Evolutionary conservation across 1,140 invertebrate species (phyloP).

Genomic region (Melanaphis sacchari): DNA sequence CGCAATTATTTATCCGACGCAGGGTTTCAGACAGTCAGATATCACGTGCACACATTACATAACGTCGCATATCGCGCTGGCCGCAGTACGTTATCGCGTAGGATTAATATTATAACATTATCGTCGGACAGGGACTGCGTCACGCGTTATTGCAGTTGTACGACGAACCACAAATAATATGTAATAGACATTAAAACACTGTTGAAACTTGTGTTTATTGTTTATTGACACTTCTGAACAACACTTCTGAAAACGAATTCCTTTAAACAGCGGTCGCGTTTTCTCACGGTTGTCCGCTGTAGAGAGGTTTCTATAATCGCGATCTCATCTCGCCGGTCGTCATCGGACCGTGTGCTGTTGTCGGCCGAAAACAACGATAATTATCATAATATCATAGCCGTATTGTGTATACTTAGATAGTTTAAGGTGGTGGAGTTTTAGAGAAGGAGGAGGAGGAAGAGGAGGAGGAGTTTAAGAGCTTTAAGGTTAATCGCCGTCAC

Average conservation of each 20-base stretch:
- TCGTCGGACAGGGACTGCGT: neutral
- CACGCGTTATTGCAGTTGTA: neutral
- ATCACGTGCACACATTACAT: neutral
- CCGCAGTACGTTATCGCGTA: neutral
- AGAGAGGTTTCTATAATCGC: neutral
- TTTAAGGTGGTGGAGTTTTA: neutral
- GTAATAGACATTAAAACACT: neutral
- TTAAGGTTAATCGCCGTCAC: slow-evolving; percentile 10
- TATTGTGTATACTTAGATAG: neutral
- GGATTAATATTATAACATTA: neutral
- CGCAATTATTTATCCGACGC: neutral
- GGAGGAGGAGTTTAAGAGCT: slow-evolving; percentile 30
- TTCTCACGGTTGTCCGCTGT: neutral
- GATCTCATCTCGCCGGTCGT: neutral
- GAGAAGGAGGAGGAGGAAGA: neutral
- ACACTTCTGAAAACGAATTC: neutral
- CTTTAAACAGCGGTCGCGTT: neutral
- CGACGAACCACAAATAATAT: neutral
- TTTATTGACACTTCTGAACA: too few relatives aligned
- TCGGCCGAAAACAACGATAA: too few relatives aligned
- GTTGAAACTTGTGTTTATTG: neutral
- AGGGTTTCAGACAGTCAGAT: neutral
- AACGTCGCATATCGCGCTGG: neutral
- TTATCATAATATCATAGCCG: neutral
- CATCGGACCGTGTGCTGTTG: neutral